phyloP scores from a whole-genome alignment of 2,888 invertebrate genomes.

The Cerastoderma edule region DNA sequence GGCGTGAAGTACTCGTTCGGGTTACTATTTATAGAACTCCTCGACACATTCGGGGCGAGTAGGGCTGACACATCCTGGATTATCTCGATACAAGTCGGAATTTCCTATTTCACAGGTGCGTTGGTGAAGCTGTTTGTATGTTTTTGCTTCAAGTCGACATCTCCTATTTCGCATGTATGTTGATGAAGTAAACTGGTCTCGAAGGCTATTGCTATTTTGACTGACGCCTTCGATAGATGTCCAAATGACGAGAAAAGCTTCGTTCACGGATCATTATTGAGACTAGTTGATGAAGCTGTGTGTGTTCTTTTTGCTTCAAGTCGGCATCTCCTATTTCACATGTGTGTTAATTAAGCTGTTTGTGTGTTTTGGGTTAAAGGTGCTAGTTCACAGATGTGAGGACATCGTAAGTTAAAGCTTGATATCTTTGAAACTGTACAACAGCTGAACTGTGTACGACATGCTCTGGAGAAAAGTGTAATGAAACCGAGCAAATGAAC shows the following conservation, averaged over 20 bases:
- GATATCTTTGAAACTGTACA: too few relatives aligned
- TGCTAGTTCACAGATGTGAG: too few relatives aligned
- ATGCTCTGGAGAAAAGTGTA: too few relatives aligned
- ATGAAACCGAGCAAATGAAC: too few relatives aligned
- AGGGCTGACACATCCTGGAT: constrained; percentile 95
- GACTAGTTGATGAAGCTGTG: not conserved
- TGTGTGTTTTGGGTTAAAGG: too few relatives aligned
- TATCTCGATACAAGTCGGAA: constrained; percentile 85
- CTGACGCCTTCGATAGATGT: not conserved
- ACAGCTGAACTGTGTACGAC: too few relatives aligned
- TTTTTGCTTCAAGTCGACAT: not conserved
- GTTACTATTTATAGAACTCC: constrained; percentile 92
- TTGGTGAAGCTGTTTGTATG: not conserved
- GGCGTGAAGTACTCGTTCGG: constrained; percentile 96
- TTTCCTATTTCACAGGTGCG: constrained; percentile 86
- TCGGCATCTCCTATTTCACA: not conserved
- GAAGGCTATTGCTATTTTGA: not conserved
- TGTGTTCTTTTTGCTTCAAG: not conserved
- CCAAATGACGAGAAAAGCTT: too few relatives aligned
- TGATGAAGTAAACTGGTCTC: not conserved
- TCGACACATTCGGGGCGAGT: constrained; percentile 92
- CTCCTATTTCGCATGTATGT: not conserved
- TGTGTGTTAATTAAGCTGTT: not conserved
- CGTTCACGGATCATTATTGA: too few relatives aligned
- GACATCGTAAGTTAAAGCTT: too few relatives aligned